Evolutionary conservation across 2,113 vertebrate genomes (phyloP), one percentile per base, ranked within the genome.

Genomic region (Lipophrys pholis): DNA sequence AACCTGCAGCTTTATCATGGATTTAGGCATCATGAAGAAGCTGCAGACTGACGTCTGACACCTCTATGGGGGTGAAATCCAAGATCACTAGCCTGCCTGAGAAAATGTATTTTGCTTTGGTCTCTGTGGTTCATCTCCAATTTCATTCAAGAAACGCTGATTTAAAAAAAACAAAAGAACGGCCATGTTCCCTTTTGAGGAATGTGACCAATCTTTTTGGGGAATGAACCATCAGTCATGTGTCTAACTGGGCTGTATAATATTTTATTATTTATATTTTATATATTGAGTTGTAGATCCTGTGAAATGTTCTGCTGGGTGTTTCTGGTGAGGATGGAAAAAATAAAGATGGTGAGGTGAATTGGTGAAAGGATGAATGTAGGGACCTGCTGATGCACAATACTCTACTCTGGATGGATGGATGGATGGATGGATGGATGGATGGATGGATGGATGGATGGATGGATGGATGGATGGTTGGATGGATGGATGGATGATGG

Each of bases 11-110:
- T 61, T 52, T 39, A 17, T 41, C 46, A 45, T 39, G n/a, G 63
- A 65, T 62, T 82, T 81, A 78, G 64, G 87, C 81, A 90, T 71
- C 81, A 84, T 16, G 63, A 61, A 62, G 41, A 68, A 6, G n/a
- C 16, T 57, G 48, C 11, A 15, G 67, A n/a, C n/a, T n/a, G n/a
- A n/a, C n/a, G n/a, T n/a, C n/a, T n/a, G n/a, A n/a, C n/a, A n/a
- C n/a, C n/a, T n/a, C n/a, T n/a, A n/a, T n/a, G n/a, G n/a, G n/a
- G n/a, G n/a, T n/a, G n/a, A n/a, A n/a, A n/a, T n/a, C 78, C 11
- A 51, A 17, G 17, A 8, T 15, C 11, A 40, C 50, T 82, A 54
- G 51, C 61, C 35, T 21, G 40, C 6, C 52, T 77, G 66, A 77
- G 48, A 70, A 56, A 38, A 7, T 42, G 42, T 48, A 55, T 73